These are phyloP conservation scores for Hydropotes inermis DNA, from an alignment of 2,113 vertebrate species.

Conservation along the genomic window DNA sequence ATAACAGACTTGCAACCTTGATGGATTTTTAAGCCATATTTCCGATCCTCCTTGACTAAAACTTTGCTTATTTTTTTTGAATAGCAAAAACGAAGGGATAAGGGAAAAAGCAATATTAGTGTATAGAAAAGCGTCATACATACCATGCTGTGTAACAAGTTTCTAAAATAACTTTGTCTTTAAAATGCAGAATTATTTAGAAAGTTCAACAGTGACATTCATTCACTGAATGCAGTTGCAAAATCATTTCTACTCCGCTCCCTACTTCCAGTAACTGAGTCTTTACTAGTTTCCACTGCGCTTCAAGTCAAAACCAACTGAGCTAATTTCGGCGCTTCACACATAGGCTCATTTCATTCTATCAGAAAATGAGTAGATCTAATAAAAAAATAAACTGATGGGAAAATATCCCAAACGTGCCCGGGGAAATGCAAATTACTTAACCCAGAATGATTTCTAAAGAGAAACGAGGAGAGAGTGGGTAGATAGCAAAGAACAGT, in stretches of 20 bases:
- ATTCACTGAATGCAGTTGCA: neutral
- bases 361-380: neutral
- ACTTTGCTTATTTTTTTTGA: neutral
- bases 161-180: conserved; percentile 50
- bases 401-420: neutral
- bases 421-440: neutral
- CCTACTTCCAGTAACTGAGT: neutral
- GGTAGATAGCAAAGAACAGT: neutral
- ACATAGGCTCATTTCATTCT: neutral
- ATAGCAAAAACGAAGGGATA: neutral
- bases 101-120: neutral
- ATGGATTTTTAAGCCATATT: neutral
- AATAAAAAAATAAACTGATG: neutral
- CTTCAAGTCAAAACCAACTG: neutral
- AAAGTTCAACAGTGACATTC: conserved; percentile 37
- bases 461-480: neutral
- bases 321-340: neutral
- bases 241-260: neutral
- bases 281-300: neutral
- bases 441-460: neutral
- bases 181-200: conserved; percentile 45
- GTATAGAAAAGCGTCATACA: neutral
- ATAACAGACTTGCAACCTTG: neutral
- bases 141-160: conserved; percentile 16
- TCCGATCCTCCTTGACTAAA: neutral